phyloP scores from a whole-genome alignment of 2,888 invertebrate genomes.

The Cataglyphis albicans region DNA sequence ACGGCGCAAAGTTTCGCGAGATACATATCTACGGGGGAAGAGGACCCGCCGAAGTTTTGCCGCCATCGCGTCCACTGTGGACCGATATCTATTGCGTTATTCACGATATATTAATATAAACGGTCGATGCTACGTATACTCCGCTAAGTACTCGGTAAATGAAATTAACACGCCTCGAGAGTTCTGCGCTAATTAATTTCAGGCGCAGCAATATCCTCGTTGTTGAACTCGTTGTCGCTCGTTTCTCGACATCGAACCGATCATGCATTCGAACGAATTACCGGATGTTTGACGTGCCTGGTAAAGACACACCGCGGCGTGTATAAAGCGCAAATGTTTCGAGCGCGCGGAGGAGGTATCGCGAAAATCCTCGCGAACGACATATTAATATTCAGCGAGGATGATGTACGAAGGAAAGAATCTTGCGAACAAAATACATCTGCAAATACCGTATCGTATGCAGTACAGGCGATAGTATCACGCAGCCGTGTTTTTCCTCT shows the following conservation, averaged over 20 bases:
- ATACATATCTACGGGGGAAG: background rate
- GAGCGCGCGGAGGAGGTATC: background rate
- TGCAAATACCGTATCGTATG: constrained; percentile 27
- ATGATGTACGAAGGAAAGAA: constrained; percentile 21
- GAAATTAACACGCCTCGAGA: constrained; percentile 30
- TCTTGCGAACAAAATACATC: constrained; percentile 11
- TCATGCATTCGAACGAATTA: background rate
- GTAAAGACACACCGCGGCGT: background rate
- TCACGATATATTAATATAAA: constrained; percentile 21
- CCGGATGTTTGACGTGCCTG: constrained; percentile 31
- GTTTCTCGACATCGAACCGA: background rate
- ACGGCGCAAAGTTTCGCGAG: constrained; percentile 41
- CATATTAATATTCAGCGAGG: constrained; percentile 42
- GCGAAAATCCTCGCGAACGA: constrained; percentile 21
- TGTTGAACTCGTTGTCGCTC: constrained; percentile 12
- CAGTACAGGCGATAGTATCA: background rate
- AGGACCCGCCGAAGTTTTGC: constrained; percentile 10
- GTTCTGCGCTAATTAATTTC: constrained; percentile 35
- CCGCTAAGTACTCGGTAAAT: constrained; percentile 3
- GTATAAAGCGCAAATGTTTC: constrained; percentile 3
- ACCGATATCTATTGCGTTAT: constrained; percentile 26
- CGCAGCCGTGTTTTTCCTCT: background rate
- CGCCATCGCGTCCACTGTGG: background rate
- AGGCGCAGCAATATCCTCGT: background rate
- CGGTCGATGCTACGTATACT: constrained; percentile 1